phyloP scores from a whole-genome alignment of 2,888 invertebrate species.

The Limulus polyphemus region DNA sequence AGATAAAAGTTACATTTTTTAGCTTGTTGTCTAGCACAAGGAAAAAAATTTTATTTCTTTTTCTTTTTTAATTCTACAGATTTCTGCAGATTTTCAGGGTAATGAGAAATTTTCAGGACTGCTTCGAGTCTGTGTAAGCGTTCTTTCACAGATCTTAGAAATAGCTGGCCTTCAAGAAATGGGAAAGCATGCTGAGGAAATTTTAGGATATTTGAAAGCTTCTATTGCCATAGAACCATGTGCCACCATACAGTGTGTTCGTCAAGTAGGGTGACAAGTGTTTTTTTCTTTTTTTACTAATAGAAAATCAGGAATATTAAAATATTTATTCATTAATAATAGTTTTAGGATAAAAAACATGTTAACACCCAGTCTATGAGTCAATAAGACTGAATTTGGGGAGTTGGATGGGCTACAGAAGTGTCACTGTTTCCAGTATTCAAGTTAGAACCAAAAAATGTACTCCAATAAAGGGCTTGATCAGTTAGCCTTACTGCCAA shows the following conservation, averaged over 20 bases:
- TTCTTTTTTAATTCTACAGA: conserved; percentile 41
- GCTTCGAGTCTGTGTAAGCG: conserved; percentile 50
- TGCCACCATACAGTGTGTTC: conserved; percentile 57
- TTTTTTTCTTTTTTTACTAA: conserved; percentile 7
- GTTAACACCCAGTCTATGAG: too few species aligned
- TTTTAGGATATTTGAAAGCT: conserved; percentile 57
- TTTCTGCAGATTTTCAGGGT: conserved; percentile 56
- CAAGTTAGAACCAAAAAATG: too few species aligned
- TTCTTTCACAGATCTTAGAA: conserved; percentile 56
- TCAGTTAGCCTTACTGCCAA: too few species aligned
- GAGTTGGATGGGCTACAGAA: too few species aligned
- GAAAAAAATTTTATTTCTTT: background rate
- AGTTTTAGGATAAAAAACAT: too few species aligned
- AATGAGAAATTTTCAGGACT: conserved; percentile 60
- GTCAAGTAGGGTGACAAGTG: conserved; percentile 45
- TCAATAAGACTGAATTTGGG: too few species aligned
- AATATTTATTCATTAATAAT: background rate
- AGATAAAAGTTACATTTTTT: background rate
- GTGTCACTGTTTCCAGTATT: too few species aligned
- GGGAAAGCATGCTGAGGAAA: conserved; percentile 62
- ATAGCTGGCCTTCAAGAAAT: conserved; percentile 55
- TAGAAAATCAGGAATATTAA: background rate
- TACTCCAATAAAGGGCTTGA: too few species aligned
- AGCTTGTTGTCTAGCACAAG: conserved; percentile 11
- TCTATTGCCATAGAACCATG: conserved; percentile 58